Evolutionary conservation across 2,888 invertebrate genomes (phyloP), one percentile per base, ranked within the genome.

Genomic region (Therioaphis trifolii): DNA sequence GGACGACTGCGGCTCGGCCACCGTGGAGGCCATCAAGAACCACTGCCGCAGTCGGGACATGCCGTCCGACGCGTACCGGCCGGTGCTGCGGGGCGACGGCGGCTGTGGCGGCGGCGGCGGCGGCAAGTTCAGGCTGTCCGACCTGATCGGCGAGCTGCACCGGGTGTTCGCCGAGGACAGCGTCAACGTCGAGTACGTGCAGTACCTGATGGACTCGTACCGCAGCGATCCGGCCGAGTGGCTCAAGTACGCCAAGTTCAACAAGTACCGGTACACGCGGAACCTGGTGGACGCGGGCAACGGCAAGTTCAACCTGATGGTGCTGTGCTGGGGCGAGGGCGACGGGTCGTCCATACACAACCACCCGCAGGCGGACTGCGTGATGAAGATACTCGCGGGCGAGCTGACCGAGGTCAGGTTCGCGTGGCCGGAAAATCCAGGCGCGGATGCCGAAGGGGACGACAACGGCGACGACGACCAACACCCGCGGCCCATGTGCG

Each of bases 291-390:
- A 99, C 88, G 93, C 92, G 85, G 99, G 99, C 5, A 99, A 99
- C 88, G 98, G 97, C 0, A 96, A 96, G 88, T 99, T 97, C 90
- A 99, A 99, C 89, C 90, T 99, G 86, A 97, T 99, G 94, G 92
- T 97, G 43, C 90, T 99, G n/a, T 99, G 99, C 89, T 99, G 99
- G 99, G 96, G 97, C 27, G 96, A 97, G 88, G 96, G 96, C 0
- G 96, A 97, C 86, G 95, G 95, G 0, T 96, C 98, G 0, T 94
- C 95, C 14, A 97, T 99, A 86, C 99, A 99, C 89, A 98, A 98
- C 89, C 99, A 99, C 88, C 93, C 97, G 0, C 92, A 98, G 87
- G 94, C 98, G 0, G 98, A 99, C 88, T 99, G 99, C 89, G 97
- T 99, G 89, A 97, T 99, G 95, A 99, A 98, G 85, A 92, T 96